Percentiles rank a stretch among this genome's conserved stretches.
Evolutionary conservation across 2,888 invertebrate species (phyloP).

Genomic region (Scaptomyza polygonia): DNA sequence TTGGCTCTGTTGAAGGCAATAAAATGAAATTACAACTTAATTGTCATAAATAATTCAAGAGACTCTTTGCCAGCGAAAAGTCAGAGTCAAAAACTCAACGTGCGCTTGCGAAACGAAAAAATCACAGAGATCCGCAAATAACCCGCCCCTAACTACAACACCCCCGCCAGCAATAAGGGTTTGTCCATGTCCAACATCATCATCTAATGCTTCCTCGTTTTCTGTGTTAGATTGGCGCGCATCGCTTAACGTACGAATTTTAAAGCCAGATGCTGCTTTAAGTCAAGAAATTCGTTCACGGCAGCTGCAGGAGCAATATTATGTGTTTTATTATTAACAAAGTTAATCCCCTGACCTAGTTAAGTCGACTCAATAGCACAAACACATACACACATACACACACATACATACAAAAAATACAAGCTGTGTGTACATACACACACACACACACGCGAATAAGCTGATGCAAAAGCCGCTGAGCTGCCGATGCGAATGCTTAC

Average conservation of each 20-base stretch:
- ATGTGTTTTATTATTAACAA: conserved; percentile 74
- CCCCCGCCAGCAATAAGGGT: background rate
- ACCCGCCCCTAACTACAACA: conserved; percentile 3
- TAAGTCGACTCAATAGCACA: conserved; percentile 44
- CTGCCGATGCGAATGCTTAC: conserved; percentile 29
- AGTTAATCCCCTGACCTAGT: conserved; percentile 75
- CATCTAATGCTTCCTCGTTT: conserved; percentile 16
- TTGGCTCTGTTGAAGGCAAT: conserved; percentile 67
- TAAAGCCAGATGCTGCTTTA: conserved; percentile 61
- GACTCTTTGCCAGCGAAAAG: conserved; percentile 54
- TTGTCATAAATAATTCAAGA: conserved; percentile 76
- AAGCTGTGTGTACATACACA: conserved; percentile 10
- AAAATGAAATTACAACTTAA: conserved; percentile 77
- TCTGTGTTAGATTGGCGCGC: conserved; percentile 11
- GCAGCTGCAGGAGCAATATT: conserved; percentile 63
- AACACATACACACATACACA: conserved; percentile 8
- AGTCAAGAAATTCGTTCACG: conserved; percentile 47
- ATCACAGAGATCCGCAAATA: conserved; percentile 54
- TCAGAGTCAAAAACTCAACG: conserved; percentile 48
- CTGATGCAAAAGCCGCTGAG: conserved; percentile 13
- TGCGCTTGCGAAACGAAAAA: conserved; percentile 41
- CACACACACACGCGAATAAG: conserved; percentile 11
- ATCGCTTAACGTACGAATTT: conserved; percentile 54
- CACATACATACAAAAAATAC: too few relatives aligned
- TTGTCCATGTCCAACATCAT: conserved; percentile 12